These are phyloP conservation scores for Tapirus indicus DNA, from an alignment of 2,797 vertebrate genomes.

Conservation along the genomic window DNA sequence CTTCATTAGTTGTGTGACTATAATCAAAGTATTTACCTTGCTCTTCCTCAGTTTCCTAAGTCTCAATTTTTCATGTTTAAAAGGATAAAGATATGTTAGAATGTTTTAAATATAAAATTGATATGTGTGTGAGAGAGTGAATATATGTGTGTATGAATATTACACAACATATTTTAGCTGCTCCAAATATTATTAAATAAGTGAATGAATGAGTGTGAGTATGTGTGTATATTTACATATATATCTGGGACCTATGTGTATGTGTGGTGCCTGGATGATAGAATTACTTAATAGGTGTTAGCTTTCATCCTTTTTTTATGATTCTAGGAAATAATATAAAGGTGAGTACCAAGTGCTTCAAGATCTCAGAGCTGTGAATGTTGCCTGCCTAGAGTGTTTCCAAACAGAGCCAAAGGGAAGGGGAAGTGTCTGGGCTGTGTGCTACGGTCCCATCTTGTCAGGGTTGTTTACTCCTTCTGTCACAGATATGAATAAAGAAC, in stretches of 20 bases:
- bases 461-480: neutral
- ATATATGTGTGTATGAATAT: neutral
- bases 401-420: neutral
- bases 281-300: neutral
- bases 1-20: neutral
- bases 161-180: neutral
- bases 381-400: neutral
- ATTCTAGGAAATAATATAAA: neutral
- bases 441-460: neutral
- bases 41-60: neutral
- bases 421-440: neutral
- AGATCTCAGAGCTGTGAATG: neutral
- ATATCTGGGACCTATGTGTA: neutral
- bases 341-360: neutral
- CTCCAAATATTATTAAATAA: constrained; percentile 27
- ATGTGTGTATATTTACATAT: neutral
- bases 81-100: neutral
- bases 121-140: neutral
- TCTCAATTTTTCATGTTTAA: constrained; percentile 50
- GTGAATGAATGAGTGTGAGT: neutral
- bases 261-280: neutral
- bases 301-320: neutral
- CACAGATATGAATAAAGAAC: neutral
- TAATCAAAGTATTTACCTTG: constrained; percentile 31
- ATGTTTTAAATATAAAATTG: constrained; percentile 13